A percentile compares a stretch with the other conserved stretches of the same genome.
phyloP scores from a whole-genome alignment of 2,113 vertebrate genomes.

The Entelurus aequoreus region DNA sequence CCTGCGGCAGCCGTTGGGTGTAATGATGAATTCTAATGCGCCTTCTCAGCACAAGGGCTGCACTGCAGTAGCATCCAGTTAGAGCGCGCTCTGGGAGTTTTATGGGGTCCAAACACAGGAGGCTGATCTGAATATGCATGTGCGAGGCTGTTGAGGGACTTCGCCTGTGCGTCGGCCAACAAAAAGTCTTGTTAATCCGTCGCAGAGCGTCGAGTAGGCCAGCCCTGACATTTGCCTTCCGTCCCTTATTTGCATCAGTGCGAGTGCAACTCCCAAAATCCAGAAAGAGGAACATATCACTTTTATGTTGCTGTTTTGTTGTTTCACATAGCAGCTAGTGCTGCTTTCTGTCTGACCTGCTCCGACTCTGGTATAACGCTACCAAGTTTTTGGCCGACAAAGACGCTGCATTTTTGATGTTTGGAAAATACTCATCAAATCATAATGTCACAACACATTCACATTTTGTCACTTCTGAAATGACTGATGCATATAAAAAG shows the following conservation, averaged over 20 bases:
- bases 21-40: slow-evolving; percentile 16
- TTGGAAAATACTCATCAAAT: slow-evolving; percentile 34
- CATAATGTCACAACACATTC: slow-evolving; percentile 25
- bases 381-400: slow-evolving; percentile 8
- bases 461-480: slow-evolving; percentile 35
- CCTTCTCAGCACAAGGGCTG: not conserved
- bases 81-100: slow-evolving; percentile 31
- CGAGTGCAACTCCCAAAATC: slow-evolving; percentile 13
- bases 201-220: slow-evolving; percentile 22
- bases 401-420: slow-evolving; percentile 24
- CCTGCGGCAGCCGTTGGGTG: slow-evolving; percentile 4
- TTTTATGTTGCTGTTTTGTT: not conserved
- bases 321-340: not conserved
- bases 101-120: slow-evolving; percentile 31
- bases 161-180: slow-evolving; percentile 5
- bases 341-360: not conserved
- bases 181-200: slow-evolving; percentile 19
- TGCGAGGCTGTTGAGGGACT: slow-evolving; percentile 18
- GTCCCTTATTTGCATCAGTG: slow-evolving; percentile 28
- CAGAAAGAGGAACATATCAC: slow-evolving; percentile 2
- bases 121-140: slow-evolving; percentile 26
- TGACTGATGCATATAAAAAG: slow-evolving; percentile 29
- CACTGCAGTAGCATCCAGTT: not conserved
- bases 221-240: slow-evolving; percentile 45
- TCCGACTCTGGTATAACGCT: slow-evolving; percentile 7